Conservation (phyloP, 1,140 invertebrate genomes). For the Drosophila oshimai region DNA sequence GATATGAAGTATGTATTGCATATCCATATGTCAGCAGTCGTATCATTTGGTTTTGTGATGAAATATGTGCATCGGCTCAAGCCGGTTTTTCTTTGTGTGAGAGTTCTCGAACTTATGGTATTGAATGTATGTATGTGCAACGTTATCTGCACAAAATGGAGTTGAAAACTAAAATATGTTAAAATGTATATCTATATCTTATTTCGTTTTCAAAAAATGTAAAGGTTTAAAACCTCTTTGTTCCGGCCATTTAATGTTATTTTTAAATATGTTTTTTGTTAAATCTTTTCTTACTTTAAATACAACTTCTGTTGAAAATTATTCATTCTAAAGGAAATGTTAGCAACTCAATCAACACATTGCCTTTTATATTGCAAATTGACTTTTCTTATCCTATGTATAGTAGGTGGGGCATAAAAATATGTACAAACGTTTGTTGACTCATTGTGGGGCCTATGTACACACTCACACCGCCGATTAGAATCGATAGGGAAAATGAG, state of each 20-base stretch:
- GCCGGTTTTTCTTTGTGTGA: not conserved
- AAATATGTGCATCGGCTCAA: not conserved
- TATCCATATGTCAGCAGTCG: not conserved
- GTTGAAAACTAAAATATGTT: too few relatives aligned
- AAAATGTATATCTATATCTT: too few relatives aligned
- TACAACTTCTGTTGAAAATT: too few relatives aligned
- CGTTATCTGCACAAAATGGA: too few relatives aligned
- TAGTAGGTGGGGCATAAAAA: not conserved
- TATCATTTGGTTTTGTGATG: not conserved
- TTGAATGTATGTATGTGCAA: too few relatives aligned
- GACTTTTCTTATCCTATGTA: constrained; percentile 24
- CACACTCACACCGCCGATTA: constrained; percentile 5
- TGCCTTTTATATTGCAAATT: constrained; percentile 3
- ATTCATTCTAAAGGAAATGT: too few relatives aligned
- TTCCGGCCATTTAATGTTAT: too few relatives aligned
- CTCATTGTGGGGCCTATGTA: constrained; percentile 14
- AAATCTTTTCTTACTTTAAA: too few relatives aligned
- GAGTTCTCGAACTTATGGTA: not conserved
- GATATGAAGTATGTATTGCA: not conserved
- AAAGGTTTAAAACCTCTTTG: too few relatives aligned
- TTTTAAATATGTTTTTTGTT: too few relatives aligned
- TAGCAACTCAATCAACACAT: too few relatives aligned
- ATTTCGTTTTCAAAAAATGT: too few relatives aligned
- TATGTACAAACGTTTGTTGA: not conserved
- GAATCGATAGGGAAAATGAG: constrained; percentile 18